phyloP scores from a whole-genome alignment of 2,797 vertebrate species.

The Tapirus indicus region DNA sequence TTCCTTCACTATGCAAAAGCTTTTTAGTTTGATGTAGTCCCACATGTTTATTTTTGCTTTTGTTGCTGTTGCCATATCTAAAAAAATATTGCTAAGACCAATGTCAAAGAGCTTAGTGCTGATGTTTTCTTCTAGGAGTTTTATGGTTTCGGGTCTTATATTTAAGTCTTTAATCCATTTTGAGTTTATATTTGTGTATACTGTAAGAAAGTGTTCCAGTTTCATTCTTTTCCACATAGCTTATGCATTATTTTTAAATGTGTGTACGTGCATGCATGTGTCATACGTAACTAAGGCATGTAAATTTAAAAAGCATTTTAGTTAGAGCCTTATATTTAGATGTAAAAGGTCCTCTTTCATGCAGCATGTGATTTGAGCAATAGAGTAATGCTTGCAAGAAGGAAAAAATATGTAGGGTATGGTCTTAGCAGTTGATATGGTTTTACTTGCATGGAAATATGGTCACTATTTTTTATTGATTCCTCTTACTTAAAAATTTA shows the following conservation, averaged over 20 bases:
- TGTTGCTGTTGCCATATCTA: too few relatives aligned
- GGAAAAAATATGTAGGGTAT: neutral
- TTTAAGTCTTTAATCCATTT: too few relatives aligned
- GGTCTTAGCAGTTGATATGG: neutral
- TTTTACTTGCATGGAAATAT: neutral
- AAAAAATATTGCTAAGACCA: too few relatives aligned
- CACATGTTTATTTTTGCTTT: too few relatives aligned
- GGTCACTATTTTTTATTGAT: neutral
- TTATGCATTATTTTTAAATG: neutral
- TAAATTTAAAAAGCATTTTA: neutral
- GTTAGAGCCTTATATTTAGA: neutral
- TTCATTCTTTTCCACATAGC: too few relatives aligned
- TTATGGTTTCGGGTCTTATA: too few relatives aligned
- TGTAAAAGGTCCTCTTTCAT: neutral
- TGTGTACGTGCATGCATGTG: neutral
- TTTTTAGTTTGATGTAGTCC: too few relatives aligned
- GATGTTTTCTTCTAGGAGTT: too few relatives aligned
- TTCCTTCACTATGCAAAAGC: too few relatives aligned
- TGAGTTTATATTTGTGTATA: too few relatives aligned
- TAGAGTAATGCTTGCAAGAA: neutral
- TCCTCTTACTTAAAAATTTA: neutral
- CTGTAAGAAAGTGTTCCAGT: too few relatives aligned
- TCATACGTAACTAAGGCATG: neutral
- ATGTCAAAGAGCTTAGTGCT: too few relatives aligned
- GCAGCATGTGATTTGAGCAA: neutral